Evolutionary conservation across 2,888 invertebrate species (phyloP).

Genomic region (Synanthedon formicaeformis): DNA sequence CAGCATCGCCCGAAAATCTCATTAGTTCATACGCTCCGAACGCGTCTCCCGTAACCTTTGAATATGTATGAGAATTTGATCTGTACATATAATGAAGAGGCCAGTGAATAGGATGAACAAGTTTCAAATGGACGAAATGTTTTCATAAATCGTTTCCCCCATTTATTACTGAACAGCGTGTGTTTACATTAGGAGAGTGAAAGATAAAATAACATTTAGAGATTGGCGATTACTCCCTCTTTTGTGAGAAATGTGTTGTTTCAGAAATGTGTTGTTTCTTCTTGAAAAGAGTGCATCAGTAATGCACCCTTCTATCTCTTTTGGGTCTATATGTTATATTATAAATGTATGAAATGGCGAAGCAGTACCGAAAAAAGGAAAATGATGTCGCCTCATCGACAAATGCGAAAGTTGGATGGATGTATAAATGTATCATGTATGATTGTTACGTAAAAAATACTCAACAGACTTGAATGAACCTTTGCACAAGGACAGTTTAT

Average conservation of each 20-base stretch:
- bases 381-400: no score
- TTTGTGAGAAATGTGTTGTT: slow-evolving; percentile 24
- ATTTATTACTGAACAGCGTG: slow-evolving; percentile 16
- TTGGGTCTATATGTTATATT: slow-evolving; percentile 21
- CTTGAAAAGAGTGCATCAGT: slow-evolving; percentile 34
- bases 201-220: slow-evolving; percentile 28
- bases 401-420: no score
- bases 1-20: background rate
- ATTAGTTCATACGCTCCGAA: background rate
- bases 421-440: no score
- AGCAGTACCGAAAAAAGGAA: slow-evolving; percentile 26
- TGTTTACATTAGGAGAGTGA: slow-evolving; percentile 14
- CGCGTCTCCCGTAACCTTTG: slow-evolving; percentile 20
- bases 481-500: no score
- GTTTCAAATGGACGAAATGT: background rate
- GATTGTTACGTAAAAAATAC: no score
- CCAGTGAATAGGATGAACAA: slow-evolving; percentile 8
- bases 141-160: slow-evolving; percentile 12
- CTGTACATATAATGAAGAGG: slow-evolving; percentile 9
- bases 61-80: slow-evolving; percentile 51
- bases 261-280: slow-evolving; percentile 28
- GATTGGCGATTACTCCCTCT: slow-evolving; percentile 22
- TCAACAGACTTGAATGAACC: no score
- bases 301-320: slow-evolving; percentile 44
- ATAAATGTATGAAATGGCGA: slow-evolving; percentile 43